A percentile compares a stretch with the other conserved stretches of the same genome.
Evolutionary conservation across 2,797 vertebrate genomes (phyloP).

Genomic region (Eulemur mongoz): DNA sequence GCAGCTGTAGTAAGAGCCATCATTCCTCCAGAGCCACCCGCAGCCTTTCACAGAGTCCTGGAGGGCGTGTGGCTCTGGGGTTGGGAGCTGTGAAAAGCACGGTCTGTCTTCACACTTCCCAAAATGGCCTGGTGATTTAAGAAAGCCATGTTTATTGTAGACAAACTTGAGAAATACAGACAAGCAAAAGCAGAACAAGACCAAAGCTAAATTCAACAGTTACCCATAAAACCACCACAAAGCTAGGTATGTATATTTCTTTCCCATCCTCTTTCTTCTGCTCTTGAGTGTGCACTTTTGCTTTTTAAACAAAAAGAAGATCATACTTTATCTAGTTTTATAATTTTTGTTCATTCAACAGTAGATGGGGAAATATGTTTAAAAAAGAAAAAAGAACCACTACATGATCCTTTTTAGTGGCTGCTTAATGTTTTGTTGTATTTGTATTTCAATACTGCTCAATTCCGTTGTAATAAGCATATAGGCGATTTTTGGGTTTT

Average conservation of each 20-base stretch:
- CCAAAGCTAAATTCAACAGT: neutral
- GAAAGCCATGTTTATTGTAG: neutral
- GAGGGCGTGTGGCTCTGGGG: neutral
- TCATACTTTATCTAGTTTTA: neutral
- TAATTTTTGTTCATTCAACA: neutral
- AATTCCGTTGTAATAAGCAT: neutral
- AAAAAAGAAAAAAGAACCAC: neutral
- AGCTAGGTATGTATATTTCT: neutral
- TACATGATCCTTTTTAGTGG: neutral
- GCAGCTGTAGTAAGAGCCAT: fast-evolving
- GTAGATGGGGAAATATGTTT: neutral
- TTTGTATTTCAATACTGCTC: neutral
- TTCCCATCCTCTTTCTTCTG: neutral
- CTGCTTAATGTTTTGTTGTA: neutral
- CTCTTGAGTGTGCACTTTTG: neutral
- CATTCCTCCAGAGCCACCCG: neutral
- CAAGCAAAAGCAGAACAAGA: neutral
- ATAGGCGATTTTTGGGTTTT: neutral
- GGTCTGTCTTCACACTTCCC: neutral
- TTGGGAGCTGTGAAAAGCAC: neutral
- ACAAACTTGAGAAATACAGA: neutral
- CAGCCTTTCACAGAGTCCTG: neutral
- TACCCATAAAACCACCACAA: neutral
- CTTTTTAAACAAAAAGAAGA: neutral
- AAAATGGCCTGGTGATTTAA: neutral